phyloP scores from a whole-genome alignment of 2,797 vertebrate genomes.

The Epinephelus awoara region DNA sequence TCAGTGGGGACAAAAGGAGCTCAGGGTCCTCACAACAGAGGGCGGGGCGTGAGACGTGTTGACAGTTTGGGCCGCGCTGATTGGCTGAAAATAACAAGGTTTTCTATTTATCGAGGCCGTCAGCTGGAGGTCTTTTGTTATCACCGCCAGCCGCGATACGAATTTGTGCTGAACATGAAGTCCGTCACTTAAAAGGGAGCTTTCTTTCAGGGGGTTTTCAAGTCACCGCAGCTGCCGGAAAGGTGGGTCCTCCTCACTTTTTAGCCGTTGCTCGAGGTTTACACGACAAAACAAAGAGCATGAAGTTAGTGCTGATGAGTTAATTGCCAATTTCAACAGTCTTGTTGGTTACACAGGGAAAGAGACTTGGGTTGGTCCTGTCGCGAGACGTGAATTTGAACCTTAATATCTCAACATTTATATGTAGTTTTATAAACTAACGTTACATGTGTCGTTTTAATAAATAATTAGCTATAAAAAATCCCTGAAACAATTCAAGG shows the following conservation, averaged over 20 bases:
- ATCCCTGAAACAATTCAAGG: not conserved
- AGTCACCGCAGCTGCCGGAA: constrained; percentile 15
- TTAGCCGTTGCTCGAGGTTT: not conserved
- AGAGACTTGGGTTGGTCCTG: not conserved
- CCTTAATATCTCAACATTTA: not conserved
- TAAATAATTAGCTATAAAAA: too few relatives aligned
- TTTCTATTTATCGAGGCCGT: constrained; percentile 25
- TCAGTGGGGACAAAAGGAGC: not conserved
- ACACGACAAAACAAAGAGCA: not conserved
- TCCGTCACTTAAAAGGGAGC: constrained; percentile 25
- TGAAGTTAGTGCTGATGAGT: not conserved
- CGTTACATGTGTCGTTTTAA: not conserved
- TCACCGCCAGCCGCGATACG: not conserved
- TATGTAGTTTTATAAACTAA: not conserved
- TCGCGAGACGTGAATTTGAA: fast-evolving
- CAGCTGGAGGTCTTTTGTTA: constrained; percentile 21
- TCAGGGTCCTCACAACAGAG: not conserved
- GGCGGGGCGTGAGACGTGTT: constrained; percentile 36
- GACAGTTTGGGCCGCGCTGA: constrained; percentile 30
- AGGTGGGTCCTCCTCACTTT: constrained; percentile 33
- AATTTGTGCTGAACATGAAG: constrained; percentile 1
- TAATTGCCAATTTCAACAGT: not conserved
- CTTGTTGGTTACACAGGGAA: not conserved
- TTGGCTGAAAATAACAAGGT: constrained; percentile 43
- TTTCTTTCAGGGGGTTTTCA: not conserved